Evolutionary conservation across 2,888 invertebrate species (phyloP).

Genomic region (Cantharis rufa): DNA sequence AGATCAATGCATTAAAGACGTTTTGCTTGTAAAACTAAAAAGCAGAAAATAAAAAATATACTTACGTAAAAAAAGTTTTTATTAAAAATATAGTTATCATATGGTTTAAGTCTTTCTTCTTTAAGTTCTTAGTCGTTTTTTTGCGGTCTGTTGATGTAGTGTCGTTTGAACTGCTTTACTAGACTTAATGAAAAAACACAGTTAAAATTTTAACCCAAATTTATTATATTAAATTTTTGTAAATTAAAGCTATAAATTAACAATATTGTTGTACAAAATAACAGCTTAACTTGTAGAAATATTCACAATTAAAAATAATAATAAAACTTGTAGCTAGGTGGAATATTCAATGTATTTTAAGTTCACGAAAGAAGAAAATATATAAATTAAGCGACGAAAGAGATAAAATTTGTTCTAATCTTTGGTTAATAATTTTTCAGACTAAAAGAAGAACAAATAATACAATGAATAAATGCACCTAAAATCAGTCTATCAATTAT

Average conservation of each 20-base stretch:
- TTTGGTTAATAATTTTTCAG: neutral
- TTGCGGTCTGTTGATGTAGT: too few relatives aligned
- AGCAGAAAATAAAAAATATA: too few relatives aligned
- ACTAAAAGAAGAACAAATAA: constrained; percentile 18
- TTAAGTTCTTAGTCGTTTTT: too few relatives aligned
- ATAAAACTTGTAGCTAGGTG: neutral
- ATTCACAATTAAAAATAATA: neutral
- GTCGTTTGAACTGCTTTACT: too few relatives aligned
- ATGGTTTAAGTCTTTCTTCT: too few relatives aligned
- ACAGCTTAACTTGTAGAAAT: neutral
- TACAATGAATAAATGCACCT: constrained; percentile 29
- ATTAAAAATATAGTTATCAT: too few relatives aligned
- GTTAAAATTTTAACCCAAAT: neutral
- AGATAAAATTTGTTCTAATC: neutral
- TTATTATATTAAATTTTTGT: neutral
- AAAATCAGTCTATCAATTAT: constrained; percentile 45
- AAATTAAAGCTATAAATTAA: neutral
- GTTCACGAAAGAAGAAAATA: neutral
- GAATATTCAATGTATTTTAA: neutral
- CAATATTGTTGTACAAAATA: constrained; percentile 1
- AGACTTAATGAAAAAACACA: neutral
- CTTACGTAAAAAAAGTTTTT: too few relatives aligned
- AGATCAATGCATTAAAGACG: too few relatives aligned
- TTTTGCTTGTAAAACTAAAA: too few relatives aligned
- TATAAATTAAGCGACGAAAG: neutral